Evolutionary conservation across 2,888 invertebrate genomes (phyloP), one percentile per base, ranked within the genome.

Genomic region (Malthinus seriepunctatus): DNA sequence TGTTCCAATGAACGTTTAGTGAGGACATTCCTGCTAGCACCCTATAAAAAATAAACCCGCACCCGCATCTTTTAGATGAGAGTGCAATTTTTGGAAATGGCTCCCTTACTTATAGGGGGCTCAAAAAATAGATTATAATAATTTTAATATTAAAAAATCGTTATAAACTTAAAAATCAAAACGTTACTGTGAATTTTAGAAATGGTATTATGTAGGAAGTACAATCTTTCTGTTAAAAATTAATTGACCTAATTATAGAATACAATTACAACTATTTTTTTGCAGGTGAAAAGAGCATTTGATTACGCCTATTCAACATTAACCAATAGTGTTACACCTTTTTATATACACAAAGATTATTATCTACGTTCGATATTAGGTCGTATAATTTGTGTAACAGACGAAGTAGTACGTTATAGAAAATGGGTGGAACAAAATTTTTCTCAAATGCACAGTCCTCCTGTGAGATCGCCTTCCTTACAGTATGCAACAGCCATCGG

Each of bases 281-380:
- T 81, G 35, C 78, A 84, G 78, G 91, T 92, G 11, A 91, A 92
- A 77, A 90, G 93, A 81, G 95, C 97, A 61, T 99, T 98, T 82
- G 96, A 96, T 80, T 95, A 94, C 83, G 98, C 98, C 60, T 97
- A 93, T 81, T 87, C 90, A 63, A 87, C 89, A 70, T 84, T 95
- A 70, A 86, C 89, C 69, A 89, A 89, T 77, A 90, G 90, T 63
- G 89, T 90, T 63, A 88, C 74, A 64, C 77, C 78, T 9, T 72
- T 81, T 37, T 81, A 82, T 67, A 76, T 78, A 63, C 79, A 79
- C 69, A 82, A 84, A 70, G 84, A 87, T 68, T 81, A 82, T 63
- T 79, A 79, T 59, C 79, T 81, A 32, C 81, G 82, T 72, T 84
- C 85, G 63, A 90, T 93, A 79, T 84, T 97, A 69, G 96, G 95